Percentiles rank a stretch among this genome's conserved stretches.
Conservation (phyloP, 2,888 invertebrate species). For the Arenicola marina region DNA sequence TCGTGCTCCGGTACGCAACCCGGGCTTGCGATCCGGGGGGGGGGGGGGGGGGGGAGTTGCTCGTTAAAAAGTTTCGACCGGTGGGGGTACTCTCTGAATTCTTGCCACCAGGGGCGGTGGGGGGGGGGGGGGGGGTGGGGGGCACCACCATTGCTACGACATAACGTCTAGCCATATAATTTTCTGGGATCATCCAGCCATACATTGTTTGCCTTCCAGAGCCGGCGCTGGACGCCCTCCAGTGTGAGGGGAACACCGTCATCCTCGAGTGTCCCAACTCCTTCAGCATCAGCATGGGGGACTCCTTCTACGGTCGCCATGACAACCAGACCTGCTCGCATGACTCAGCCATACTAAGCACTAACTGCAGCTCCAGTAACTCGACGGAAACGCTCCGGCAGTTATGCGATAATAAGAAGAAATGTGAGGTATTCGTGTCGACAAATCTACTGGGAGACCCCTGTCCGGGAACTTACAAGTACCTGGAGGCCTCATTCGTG, state of each 20-base stretch:
- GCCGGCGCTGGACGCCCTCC: not conserved
- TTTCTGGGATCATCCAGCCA: no score
- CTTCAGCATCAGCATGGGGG: not conserved
- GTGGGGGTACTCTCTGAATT: no score
- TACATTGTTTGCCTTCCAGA: no score
- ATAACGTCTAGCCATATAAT: no score
- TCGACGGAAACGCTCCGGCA: not conserved
- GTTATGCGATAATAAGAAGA: not conserved
- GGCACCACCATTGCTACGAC: no score
- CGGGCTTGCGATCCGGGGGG: no score
- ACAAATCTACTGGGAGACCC: constrained; percentile 9
- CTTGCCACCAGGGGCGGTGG: no score
- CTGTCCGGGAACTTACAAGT: constrained; percentile 17
- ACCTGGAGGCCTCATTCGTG: constrained; percentile 11
- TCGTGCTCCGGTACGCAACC: no score
- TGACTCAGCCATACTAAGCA: not conserved
- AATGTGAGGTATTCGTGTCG: not conserved
- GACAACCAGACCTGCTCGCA: not conserved
- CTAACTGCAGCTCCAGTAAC: not conserved
- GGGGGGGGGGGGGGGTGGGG: no score
- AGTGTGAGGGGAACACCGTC: not conserved
- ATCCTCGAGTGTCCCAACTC: constrained; percentile 1
- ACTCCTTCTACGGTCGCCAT: constrained; percentile 4
- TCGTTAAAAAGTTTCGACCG: no score
- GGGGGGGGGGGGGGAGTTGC: no score